These are phyloP conservation scores for Pantherophis alleghaniensis DNA, from an alignment of 2,797 vertebrate species.

Conservation along the genomic window DNA sequence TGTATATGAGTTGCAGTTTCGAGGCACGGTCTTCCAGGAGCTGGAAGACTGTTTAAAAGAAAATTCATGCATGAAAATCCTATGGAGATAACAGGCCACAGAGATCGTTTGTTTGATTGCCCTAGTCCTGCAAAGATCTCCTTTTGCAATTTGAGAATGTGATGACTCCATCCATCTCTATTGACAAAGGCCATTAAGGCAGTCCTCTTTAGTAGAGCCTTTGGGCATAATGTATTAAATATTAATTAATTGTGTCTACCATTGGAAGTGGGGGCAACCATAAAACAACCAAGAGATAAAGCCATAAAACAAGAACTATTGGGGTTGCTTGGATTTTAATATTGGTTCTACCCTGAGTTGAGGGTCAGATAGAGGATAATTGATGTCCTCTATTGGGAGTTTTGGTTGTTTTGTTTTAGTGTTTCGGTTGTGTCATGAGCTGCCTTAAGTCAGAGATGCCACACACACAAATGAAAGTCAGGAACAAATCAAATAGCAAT, in stretches of 20 bases:
- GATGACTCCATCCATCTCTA: neutral
- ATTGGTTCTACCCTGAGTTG: no score
- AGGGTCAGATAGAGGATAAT: no score
- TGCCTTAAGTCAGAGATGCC: neutral
- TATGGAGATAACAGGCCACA: neutral
- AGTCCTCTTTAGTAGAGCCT: neutral
- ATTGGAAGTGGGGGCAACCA: neutral
- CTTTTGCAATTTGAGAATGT: constrained; percentile 6
- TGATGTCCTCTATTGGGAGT: neutral
- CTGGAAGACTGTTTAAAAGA: neutral
- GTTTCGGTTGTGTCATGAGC: neutral
- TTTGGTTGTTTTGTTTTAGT: neutral
- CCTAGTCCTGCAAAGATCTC: neutral
- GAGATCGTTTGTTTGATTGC: neutral
- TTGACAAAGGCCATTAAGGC: neutral
- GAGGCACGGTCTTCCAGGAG: neutral
- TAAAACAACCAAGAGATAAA: neutral
- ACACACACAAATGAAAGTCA: neutral
- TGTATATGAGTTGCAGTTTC: neutral
- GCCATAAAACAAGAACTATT: neutral
- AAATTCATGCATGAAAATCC: neutral
- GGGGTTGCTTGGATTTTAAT: neutral
- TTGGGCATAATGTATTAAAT: neutral
- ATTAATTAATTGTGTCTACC: neutral
- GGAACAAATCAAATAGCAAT: neutral